Conservation (phyloP, 2,113 vertebrate species). For the Platysternon megacephalum region DNA sequence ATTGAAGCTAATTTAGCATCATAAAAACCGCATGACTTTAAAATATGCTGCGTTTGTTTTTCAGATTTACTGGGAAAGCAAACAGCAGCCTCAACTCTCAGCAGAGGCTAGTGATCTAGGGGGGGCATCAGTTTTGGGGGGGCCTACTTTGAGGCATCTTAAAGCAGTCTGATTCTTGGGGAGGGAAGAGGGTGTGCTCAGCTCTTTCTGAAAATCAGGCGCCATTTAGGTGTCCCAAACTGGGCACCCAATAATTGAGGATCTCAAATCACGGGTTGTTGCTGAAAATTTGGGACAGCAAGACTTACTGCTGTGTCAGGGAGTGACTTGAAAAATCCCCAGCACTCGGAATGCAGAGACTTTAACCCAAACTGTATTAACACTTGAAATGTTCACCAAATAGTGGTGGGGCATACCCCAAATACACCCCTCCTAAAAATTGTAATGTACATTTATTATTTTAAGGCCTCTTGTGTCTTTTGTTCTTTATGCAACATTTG, state of each 20-base stretch:
- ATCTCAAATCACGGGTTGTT: accelerated
- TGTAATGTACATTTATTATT: background rate
- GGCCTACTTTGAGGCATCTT: accelerated
- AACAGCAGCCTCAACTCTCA: background rate
- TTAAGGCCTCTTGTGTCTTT: background rate
- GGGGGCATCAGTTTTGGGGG: background rate
- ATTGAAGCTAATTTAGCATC: background rate
- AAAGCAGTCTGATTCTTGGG: background rate
- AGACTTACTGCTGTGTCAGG: background rate
- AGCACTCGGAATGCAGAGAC: background rate
- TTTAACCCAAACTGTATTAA: background rate
- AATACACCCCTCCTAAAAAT: background rate
- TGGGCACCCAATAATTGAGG: background rate
- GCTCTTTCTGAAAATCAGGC: background rate
- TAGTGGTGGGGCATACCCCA: background rate
- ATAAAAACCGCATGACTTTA: background rate
- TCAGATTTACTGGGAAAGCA: background rate
- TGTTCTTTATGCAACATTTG: background rate
- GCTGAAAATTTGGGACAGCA: background rate
- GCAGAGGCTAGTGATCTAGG: background rate
- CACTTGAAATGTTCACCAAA: background rate
- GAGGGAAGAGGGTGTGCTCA: background rate
- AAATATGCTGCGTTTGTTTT: background rate
- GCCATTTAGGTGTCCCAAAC: background rate
- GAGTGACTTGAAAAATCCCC: background rate